Base-by-base conservation (phyloP, 2,797 vertebrate genomes). In the Carapus acus region DNA sequence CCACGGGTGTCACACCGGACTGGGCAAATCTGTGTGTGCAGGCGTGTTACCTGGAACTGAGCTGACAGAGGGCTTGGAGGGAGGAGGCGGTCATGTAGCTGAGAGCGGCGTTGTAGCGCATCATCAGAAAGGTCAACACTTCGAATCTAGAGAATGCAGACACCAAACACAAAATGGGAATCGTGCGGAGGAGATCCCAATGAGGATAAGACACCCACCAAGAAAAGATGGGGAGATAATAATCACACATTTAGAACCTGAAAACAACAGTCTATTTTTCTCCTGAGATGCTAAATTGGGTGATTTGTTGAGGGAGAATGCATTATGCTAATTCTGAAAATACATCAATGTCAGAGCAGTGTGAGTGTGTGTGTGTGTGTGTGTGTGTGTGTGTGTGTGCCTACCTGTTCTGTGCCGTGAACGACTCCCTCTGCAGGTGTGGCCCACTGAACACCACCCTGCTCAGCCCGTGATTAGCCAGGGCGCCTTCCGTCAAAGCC, bases 331-430 rank as follows among this genome's bases (percentile, higher is more conserved):
- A n/a, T n/a, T n/a, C n/a, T n/a, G n/a, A n/a, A n/a, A n/a, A n/a
- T n/a, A n/a, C n/a, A n/a, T n/a, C n/a, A n/a, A n/a, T n/a, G n/a
- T n/a, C n/a, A n/a, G n/a, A n/a, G n/a, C n/a, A n/a, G n/a, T n/a
- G n/a, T 27, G 24, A 9, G 5, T 27, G 24, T 27, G 24, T 27
- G 24, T 27, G 24, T 27, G 24, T 27, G 24, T 27, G 24, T 27
- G 24, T 27, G 24, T 27, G 24, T 5, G 24, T 27, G 24, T 27
- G 24, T 4, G 24, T 4, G 9, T 9, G 24, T 27, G 24, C 24
- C 54, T 82, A 97, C 96, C 93, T 91, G 87, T 99, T 98, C 79
- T 98, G 95, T 44, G 95, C 95, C 7, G 93, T 99, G 55, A 99
- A 88, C 73, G 88, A 97, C 82, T 99, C 96, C 68, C 96, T 91